Percentiles rank a stretch among this genome's conserved stretches.
Evolutionary conservation across 2,888 invertebrate genomes (phyloP).

Genomic region (Rotaria sp.): DNA sequence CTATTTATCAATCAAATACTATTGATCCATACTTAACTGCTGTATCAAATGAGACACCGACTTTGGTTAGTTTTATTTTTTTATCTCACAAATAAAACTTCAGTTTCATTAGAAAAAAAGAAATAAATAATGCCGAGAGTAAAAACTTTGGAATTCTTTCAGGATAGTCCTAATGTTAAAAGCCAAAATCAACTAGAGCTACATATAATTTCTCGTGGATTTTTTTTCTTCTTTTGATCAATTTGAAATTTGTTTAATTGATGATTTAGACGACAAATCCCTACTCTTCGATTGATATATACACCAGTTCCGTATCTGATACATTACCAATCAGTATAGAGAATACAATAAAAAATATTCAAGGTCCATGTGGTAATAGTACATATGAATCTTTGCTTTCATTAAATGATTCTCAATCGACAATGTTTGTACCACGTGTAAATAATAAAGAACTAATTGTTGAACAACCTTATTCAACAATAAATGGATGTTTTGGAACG

Average conservation of each 20-base stretch:
- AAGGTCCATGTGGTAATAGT: constrained; percentile 14
- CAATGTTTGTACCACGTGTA: not conserved
- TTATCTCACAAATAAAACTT: too few species aligned
- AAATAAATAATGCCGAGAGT: too few species aligned
- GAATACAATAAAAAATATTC: not conserved
- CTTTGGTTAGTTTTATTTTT: not conserved
- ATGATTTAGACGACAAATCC: not conserved
- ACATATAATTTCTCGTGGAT: too few species aligned
- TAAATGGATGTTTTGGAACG: not conserved
- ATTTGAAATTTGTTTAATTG: too few species aligned
- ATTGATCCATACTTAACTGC: not conserved
- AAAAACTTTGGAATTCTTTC: too few species aligned
- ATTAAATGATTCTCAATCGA: too few species aligned
- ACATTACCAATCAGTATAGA: not conserved
- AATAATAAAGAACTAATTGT: not conserved
- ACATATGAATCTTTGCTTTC: not conserved
- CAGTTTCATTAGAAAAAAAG: too few species aligned
- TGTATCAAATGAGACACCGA: not conserved
- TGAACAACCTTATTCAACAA: not conserved
- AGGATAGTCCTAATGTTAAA: too few species aligned
- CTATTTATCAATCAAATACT: not conserved
- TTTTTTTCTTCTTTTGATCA: too few species aligned
- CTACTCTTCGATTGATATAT: not conserved
- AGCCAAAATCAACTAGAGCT: too few species aligned
- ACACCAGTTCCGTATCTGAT: not conserved